Percentiles rank a stretch among this genome's conserved stretches.
Conservation (phyloP, 2,113 vertebrate genomes). For the Haemorhous mexicanus region DNA sequence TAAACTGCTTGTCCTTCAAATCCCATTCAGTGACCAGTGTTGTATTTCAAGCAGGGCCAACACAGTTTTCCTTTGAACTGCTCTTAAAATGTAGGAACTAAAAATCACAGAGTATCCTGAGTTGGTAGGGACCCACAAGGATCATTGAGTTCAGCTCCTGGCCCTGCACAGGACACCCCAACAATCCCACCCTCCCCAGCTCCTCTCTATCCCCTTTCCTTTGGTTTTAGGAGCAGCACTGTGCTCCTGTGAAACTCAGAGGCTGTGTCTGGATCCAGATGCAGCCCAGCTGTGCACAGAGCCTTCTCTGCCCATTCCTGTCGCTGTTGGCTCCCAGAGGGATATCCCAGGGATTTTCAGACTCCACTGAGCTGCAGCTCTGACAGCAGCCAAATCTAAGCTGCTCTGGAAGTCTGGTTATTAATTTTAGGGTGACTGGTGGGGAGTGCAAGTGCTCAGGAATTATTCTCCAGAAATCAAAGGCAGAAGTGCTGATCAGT, state of each 20-base stretch:
- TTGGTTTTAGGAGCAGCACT: background rate
- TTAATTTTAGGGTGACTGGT: background rate
- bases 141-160: background rate
- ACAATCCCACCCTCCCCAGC: background rate
- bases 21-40: background rate
- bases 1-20: background rate
- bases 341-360: background rate
- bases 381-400: background rate
- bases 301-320: background rate
- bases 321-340: background rate
- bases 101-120: background rate
- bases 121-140: background rate
- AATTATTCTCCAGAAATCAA: background rate
- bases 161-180: background rate
- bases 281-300: background rate
- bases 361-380: background rate
- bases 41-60: background rate
- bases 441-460: background rate
- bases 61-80: background rate
- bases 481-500: background rate
- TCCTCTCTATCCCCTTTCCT: background rate
- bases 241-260: background rate
- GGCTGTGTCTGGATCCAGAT: background rate
- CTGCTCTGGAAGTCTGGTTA: background rate
- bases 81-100: background rate